Conservation (phyloP, 2,113 vertebrate species). For the Colinus virginianus region DNA sequence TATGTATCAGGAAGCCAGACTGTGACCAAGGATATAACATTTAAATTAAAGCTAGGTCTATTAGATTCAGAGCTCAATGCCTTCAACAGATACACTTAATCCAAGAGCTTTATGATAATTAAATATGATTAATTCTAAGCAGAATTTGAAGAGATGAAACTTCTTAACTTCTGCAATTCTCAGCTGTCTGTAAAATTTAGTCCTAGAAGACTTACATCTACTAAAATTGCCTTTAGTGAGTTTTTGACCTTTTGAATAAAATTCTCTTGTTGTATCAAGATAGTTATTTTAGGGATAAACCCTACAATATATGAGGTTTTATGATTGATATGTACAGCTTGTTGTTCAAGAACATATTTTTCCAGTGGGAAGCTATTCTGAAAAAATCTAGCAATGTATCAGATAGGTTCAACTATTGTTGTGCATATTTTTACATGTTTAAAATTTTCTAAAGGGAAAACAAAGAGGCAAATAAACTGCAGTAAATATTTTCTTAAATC, state of each 20-base stretch:
- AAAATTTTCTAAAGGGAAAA: neutral
- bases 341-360: slow-evolving; percentile 25
- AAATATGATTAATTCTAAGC: neutral
- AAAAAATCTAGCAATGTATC: neutral
- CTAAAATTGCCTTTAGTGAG: neutral
- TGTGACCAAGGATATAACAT: slow-evolving; percentile 24
- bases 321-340: neutral
- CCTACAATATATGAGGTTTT: neutral
- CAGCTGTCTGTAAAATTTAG: neutral
- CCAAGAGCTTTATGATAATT: neutral
- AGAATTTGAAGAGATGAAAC: neutral
- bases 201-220: neutral
- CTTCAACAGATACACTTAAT: neutral
- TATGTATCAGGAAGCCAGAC: slow-evolving; percentile 27
- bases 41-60: neutral
- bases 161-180: neutral
- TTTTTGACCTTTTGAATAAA: neutral
- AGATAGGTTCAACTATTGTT: neutral
- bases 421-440: neutral
- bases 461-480: neutral
- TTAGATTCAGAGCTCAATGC: neutral
- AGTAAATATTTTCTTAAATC: neutral
- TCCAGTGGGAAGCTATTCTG: neutral
- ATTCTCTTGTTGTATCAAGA: neutral
- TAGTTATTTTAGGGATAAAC: neutral